Evolutionary conservation across 2,888 invertebrate genomes (phyloP).

Genomic region (Drosophila anomalata): DNA sequence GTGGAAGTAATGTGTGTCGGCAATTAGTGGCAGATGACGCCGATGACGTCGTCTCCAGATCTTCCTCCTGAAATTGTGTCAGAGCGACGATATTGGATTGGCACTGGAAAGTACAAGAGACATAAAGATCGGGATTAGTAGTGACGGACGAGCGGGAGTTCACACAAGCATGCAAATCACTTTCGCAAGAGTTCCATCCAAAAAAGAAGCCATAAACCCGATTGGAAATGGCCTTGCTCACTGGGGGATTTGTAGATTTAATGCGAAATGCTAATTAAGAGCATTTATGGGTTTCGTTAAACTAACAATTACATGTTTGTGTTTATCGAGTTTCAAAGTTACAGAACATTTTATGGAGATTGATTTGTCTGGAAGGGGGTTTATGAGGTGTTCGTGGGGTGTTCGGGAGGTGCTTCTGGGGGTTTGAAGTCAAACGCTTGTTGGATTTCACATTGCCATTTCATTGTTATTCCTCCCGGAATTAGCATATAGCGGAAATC

Average conservation of each 20-base stretch:
- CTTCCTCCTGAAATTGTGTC: constrained; percentile 27
- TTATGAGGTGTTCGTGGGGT: too few relatives aligned
- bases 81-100: constrained; percentile 25
- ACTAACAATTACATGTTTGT: neutral
- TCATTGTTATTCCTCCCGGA: constrained; percentile 10
- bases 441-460: neutral
- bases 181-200: constrained; percentile 20
- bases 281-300: neutral
- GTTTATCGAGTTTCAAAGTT: neutral
- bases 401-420: too few relatives aligned
- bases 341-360: neutral
- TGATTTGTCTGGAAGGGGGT: too few relatives aligned
- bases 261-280: too few relatives aligned
- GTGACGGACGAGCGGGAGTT: constrained; percentile 9
- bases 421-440: neutral
- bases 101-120: constrained; percentile 54
- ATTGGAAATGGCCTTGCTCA: constrained; percentile 8
- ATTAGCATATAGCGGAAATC: constrained; percentile 24
- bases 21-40: constrained; percentile 55
- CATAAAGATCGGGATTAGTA: constrained; percentile 35
- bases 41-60: constrained; percentile 14
- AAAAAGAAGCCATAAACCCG: constrained; percentile 15
- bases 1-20: constrained; percentile 66
- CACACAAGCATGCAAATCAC: constrained; percentile 22
- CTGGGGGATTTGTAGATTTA: neutral